Base-by-base conservation (phyloP, 2,888 invertebrate genomes). In the Mycogona germanica region DNA sequence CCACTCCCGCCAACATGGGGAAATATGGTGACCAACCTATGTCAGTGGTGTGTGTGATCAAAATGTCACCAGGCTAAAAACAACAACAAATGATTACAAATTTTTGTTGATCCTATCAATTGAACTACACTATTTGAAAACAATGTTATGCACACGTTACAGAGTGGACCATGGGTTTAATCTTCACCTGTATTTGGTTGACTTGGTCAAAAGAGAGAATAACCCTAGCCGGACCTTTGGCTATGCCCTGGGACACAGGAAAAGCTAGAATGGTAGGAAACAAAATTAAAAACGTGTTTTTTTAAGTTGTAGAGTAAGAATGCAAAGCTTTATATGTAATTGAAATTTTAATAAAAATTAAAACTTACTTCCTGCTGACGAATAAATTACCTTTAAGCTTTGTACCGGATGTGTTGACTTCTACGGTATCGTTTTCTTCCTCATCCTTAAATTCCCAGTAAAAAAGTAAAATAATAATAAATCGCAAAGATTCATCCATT, bases 1-100 rank as follows among this genome's bases (percentile, higher is more conserved):
- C 81, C 46, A 87, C 76, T 7, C 87, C 88, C 0, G 78, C 72
- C 17, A 88, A 67, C 46, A 86, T 74, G 0, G 86, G 84, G 68
- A 87, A 87, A 70, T 86, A 87, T 0, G 87, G 86, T 2, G 82
- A 81, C 87, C 87, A 88, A 1, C 83, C 86, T 58, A 87, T 81
- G 65, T 87, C 87, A 0, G 87, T 87, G 40, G 78, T 77, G 60
- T 75, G 76, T 0, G 87, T 84, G 60, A 88, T 79, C 59, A 88
- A 71, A 58, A 88, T 75, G 64, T 88, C 87, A 1, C 84, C 84
- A 59, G 71, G 67, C 63, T 74, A 69, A 45, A 58, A 2, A 47
- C 7, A 26, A 26, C 2, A 47, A 17, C 17, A 46, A 45, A 26
- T 45, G 25, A 14, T 45, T 12, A 23, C 12, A 30, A n/a, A n/a